phyloP scores from a whole-genome alignment of 2,113 vertebrate species.

The Notechis scutatus region DNA sequence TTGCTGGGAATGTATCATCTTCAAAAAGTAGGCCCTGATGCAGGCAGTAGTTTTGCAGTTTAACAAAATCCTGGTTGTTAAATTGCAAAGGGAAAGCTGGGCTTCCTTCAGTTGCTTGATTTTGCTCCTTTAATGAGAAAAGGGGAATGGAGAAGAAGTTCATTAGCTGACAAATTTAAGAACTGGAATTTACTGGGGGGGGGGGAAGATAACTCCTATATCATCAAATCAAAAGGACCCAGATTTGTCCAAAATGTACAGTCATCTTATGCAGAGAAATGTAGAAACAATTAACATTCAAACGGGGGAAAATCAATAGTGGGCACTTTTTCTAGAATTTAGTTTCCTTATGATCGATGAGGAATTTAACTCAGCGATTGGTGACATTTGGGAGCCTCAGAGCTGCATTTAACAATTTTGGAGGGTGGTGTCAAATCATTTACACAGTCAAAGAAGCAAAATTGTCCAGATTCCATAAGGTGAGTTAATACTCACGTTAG shows the following conservation, averaged over 20 bases:
- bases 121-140: constrained; percentile 31
- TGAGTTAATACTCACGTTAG: not conserved
- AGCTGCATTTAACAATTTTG: not conserved
- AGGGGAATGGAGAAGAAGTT: not conserved
- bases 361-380: not conserved
- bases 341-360: not conserved
- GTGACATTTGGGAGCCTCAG: not conserved
- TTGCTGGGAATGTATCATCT: constrained; percentile 66
- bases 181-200: rapidly evolving
- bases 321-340: not conserved
- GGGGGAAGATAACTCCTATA: not conserved
- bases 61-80: constrained; percentile 68
- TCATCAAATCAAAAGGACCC: not conserved
- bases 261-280: not conserved
- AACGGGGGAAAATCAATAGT: not conserved
- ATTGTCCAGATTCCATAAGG: not conserved
- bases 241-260: not conserved
- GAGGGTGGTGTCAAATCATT: not conserved
- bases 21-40: constrained; percentile 58
- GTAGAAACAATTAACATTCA: not conserved
- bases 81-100: constrained; percentile 43
- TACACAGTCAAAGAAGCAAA: not conserved
- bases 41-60: constrained; percentile 52
- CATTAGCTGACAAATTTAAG: rapidly evolving
- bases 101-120: not conserved